Evolutionary conservation across 2,888 invertebrate species (phyloP), one percentile per base, ranked within the genome.

Genomic region (Chymomyza fuscimana): DNA sequence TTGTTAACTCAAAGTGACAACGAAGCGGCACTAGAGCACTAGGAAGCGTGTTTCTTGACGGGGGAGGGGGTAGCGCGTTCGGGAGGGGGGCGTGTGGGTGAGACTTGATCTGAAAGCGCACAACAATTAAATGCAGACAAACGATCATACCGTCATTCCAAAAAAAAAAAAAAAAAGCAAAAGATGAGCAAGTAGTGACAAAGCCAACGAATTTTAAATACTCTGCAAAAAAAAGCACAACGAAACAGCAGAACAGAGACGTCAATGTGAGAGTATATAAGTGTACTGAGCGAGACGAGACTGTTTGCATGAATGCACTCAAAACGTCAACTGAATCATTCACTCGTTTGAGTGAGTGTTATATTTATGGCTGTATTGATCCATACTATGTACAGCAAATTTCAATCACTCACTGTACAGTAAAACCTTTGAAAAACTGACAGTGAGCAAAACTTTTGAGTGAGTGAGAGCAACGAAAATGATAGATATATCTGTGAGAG

Each of bases 1-100:
- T 89, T 89, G 89, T 89, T 88, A 87, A 82, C 79, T 86, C 86
- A 79, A 81, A 81, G 80, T 87, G 88, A 88, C 88, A 88, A 81
- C 81, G 83, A 75, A 73, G 74, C 36, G 16, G 59, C 56, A 46
- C 63, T 46, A 46, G 36, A 36, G 51, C 10, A 46, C 29, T 15
- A n/a, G 52, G 32, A 32, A 10, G 15, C 50, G 52, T 36, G 32
- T 19, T 19, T 19, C 61, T 16, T 52, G 74, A 59, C 70, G 50
- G 61, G 25, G 60, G 40, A 16, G 29, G 16, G n/a, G 29, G 63
- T 72, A 65, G 19, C 62, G 52, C 25, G 0, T 25, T 62, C 73
- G 70, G 16, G 56, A 62, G 25, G 56, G 6, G 60, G 52, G 16
- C 9, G 32, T 32, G 54, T 62, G 54, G 25, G 62, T 67, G 46